phyloP scores from a whole-genome alignment of 35 echinoderm and acorn worm genomes.

The Ophiothrix spiculata region DNA sequence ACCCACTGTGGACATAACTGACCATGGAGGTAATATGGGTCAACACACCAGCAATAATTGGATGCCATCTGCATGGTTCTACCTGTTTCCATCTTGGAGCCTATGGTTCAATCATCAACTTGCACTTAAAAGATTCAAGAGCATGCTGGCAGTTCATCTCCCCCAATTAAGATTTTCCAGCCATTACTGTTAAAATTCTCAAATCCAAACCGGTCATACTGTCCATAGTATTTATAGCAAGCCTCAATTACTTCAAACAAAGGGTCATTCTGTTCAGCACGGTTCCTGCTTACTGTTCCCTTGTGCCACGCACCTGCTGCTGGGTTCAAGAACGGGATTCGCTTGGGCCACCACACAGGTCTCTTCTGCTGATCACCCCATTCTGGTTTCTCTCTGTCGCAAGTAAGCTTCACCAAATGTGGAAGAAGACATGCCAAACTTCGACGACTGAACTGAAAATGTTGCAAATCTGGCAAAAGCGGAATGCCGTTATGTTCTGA shows the following conservation, averaged over 20 bases:
- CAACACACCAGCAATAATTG: too few species aligned
- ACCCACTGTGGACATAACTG: too few species aligned
- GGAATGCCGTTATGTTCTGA: not conserved
- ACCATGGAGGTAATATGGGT: too few species aligned
- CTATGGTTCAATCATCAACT: too few species aligned
- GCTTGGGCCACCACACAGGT: slow-evolving; percentile 6
- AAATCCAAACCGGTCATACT: not conserved
- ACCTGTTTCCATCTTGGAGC: too few species aligned
- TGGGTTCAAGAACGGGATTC: not conserved
- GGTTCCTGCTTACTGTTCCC: not conserved
- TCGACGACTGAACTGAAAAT: not conserved
- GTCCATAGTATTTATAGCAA: not conserved
- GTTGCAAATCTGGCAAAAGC: not conserved
- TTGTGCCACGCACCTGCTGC: not conserved
- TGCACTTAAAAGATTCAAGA: too few species aligned
- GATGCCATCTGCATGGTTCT: too few species aligned
- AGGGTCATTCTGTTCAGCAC: not conserved
- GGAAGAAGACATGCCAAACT: not conserved
- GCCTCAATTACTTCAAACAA: not conserved
- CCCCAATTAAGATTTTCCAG: not conserved
- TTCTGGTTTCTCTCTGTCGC: not conserved
- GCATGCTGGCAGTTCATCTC: not conserved
- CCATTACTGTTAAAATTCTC: not conserved
- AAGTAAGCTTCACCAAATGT: not conserved
- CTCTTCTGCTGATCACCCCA: not conserved